phyloP scores from a whole-genome alignment of 53 echinoderm and acorn worm genomes.

The Crossaster papposus region DNA sequence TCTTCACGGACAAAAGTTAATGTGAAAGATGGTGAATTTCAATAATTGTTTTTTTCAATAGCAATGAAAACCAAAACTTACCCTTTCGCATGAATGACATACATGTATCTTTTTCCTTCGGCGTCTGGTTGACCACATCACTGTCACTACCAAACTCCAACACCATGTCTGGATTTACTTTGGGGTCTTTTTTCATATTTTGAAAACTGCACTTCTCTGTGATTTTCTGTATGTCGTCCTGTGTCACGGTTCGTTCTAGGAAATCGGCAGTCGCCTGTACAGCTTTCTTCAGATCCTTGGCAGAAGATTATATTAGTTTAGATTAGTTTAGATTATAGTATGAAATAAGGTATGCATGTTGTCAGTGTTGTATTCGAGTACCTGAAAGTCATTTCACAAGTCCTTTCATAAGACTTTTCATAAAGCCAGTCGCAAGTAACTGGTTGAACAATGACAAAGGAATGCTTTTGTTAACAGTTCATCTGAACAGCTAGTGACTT shows the following conservation, averaged over 20 bases:
- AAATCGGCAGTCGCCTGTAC: slow-evolving; percentile 68
- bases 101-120: neutral
- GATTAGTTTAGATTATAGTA: no score
- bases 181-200: slow-evolving; percentile 80
- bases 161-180: slow-evolving; percentile 67
- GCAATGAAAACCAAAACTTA: neutral
- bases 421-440: no score
- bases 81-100: slow-evolving; percentile 62
- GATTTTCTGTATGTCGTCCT: slow-evolving; percentile 67
- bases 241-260: slow-evolving; percentile 63
- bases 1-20: neutral
- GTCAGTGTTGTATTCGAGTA: no score
- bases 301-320: neutral
- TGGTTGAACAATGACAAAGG: no score
- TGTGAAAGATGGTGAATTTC: no score
- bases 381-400: no score
- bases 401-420: no score
- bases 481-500: no score
- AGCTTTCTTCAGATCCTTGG: slow-evolving; percentile 66
- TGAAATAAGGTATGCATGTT: no score
- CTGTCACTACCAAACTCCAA: slow-evolving; percentile 49
- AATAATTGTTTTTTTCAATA: no score
- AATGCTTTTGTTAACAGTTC: no score
- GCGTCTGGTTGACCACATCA: neutral
- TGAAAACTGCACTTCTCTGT: slow-evolving; percentile 63